phyloP scores from a whole-genome alignment of 2,888 invertebrate genomes.

The Thereva nobilitata region DNA sequence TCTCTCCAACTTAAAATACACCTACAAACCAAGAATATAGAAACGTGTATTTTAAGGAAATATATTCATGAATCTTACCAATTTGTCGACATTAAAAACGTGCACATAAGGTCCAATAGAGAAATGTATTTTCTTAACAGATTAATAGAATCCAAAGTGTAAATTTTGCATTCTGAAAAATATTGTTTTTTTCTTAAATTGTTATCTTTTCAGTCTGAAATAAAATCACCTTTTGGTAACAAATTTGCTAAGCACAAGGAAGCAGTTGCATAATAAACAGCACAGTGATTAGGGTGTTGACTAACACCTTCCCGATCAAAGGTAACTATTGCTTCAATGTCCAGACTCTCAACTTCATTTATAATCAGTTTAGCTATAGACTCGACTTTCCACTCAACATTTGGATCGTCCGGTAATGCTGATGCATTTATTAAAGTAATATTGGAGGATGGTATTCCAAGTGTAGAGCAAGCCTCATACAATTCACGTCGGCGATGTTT shows the following conservation, averaged over 20 bases:
- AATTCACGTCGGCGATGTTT: constrained; percentile 75
- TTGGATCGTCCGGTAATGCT: constrained; percentile 76
- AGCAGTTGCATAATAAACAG: constrained; percentile 80
- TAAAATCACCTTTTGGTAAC: constrained; percentile 68
- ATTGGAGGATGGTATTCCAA: constrained; percentile 79
- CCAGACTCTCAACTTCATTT: constrained; percentile 71
- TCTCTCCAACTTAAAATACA: constrained; percentile 69
- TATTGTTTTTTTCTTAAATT: neutral
- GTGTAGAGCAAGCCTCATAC: constrained; percentile 74
- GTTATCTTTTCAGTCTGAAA: neutral
- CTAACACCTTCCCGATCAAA: constrained; percentile 95
- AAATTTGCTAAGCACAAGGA: constrained; percentile 75
- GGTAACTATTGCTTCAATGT: constrained; percentile 84
- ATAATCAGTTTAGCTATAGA: constrained; percentile 67
- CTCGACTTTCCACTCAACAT: constrained; percentile 74
- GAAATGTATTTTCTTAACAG: constrained; percentile 83
- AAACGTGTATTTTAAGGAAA: neutral
- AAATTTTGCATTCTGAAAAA: constrained; percentile 77
- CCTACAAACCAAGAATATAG: constrained; percentile 56
- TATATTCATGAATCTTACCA: constrained; percentile 62
- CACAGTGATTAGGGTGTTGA: constrained; percentile 88
- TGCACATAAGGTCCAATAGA: constrained; percentile 81
- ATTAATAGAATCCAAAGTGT: constrained; percentile 83
- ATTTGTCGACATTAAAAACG: constrained; percentile 75
- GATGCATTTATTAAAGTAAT: constrained; percentile 74